These are phyloP conservation scores for Gastracanthus pulcherrimus DNA, from an alignment of 2,888 invertebrate species.

Conservation along the genomic window DNA sequence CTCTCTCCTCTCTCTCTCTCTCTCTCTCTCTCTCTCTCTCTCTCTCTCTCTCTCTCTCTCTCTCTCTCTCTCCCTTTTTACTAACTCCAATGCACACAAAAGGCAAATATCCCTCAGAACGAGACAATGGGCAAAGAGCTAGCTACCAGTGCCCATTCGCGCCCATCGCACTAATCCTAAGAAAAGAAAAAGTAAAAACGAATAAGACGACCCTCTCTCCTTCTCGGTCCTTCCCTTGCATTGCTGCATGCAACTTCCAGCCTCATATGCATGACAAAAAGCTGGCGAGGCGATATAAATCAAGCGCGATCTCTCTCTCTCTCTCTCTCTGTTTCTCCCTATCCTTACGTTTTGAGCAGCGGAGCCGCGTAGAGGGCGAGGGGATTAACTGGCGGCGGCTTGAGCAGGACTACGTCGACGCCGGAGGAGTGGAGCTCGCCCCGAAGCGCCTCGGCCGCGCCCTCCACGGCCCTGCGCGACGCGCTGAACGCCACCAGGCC, in stretches of 20 bases:
- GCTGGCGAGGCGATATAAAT: neutral
- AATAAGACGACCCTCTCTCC: neutral
- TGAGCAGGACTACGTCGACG: constrained; percentile 86
- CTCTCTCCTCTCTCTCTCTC: too few species aligned
- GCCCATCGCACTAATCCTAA: too few species aligned
- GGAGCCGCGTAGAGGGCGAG: constrained; percentile 70
- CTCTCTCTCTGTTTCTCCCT: neutral
- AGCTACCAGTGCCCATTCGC: too few species aligned
- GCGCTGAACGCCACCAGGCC: constrained; percentile 81
- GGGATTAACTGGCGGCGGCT: constrained; percentile 79
- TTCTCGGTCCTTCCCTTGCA: too few species aligned
- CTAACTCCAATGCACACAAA: too few species aligned
- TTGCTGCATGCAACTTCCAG: neutral
- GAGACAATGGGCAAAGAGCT: neutral
- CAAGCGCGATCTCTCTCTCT: neutral
- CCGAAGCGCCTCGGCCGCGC: constrained; percentile 86
- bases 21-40: too few species aligned
- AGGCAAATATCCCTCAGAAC: too few species aligned
- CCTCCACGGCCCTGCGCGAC: constrained; percentile 88
- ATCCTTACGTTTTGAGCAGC: constrained; percentile 70
- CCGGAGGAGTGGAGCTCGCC: constrained; percentile 84
- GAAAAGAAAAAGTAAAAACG: neutral
- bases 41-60: too few species aligned
- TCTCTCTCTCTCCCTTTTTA: too few species aligned
- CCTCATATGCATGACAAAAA: constrained; percentile 19